phyloP scores from a whole-genome alignment of 2,888 invertebrate species.

The Pammene aurita region DNA sequence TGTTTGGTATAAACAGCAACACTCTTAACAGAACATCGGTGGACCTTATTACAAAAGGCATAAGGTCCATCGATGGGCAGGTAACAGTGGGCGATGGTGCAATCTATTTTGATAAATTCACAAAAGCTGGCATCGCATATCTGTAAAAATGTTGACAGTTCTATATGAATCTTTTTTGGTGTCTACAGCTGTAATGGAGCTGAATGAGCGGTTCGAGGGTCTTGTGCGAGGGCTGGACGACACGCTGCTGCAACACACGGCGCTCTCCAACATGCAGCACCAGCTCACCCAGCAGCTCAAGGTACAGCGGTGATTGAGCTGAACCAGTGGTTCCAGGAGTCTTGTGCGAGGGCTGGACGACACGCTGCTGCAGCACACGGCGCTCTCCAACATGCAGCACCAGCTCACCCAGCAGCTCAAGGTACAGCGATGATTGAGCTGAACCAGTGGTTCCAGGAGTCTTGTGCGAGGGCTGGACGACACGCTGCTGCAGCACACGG shows the following conservation, averaged over 20 bases:
- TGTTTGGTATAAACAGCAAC: too few species aligned
- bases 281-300: conserved; percentile 59
- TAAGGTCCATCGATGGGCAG: background rate
- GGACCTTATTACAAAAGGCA: too few species aligned
- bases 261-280: conserved; percentile 53
- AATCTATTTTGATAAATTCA: too few species aligned
- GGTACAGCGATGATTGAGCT: conserved; percentile 47
- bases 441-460: too few species aligned
- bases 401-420: conserved; percentile 59
- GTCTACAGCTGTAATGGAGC: conserved; percentile 62
- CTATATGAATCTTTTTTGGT: too few species aligned
- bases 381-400: conserved; percentile 53
- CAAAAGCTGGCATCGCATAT: too few species aligned
- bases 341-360: conserved; percentile 58
- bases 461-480: too few species aligned
- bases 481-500: too few species aligned
- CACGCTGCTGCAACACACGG: conserved; percentile 54
- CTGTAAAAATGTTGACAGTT: too few species aligned
- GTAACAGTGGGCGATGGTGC: background rate
- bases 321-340: conserved; percentile 50
- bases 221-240: conserved; percentile 58
- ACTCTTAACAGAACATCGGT: too few species aligned
- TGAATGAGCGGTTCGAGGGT: conserved; percentile 60
- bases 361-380: conserved; percentile 54
- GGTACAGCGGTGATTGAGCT: conserved; percentile 47